Conservation (phyloP, 2,797 vertebrate species). For the Alectoris magna region DNA sequence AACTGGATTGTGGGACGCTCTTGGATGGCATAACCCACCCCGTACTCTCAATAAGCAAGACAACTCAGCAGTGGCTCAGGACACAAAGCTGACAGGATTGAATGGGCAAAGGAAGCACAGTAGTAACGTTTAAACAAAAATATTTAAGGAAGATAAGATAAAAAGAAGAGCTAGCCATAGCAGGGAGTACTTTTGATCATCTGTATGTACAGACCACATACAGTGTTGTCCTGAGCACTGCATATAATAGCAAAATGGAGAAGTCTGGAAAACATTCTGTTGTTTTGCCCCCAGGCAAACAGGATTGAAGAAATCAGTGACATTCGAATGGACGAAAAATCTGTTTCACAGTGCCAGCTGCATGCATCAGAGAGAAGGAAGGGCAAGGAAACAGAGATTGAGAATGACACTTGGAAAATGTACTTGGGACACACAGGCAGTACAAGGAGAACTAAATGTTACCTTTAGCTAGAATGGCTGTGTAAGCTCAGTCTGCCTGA, state of each 20-base stretch:
- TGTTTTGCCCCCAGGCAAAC: conserved; percentile 13
- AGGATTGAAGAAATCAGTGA: conserved; percentile 27
- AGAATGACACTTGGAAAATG: conserved; percentile 18
- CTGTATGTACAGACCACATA: background rate
- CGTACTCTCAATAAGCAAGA: background rate
- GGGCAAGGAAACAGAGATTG: conserved; percentile 4
- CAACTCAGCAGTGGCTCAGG: background rate
- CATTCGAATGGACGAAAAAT: conserved; percentile 47
- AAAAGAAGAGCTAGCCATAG: background rate
- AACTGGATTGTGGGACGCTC: background rate
- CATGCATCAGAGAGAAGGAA: background rate
- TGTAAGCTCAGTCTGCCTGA: background rate
- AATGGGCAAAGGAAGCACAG: background rate
- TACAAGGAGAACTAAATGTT: background rate
- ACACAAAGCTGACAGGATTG: background rate
- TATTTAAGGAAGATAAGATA: background rate
- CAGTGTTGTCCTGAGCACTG: background rate
- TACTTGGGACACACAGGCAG: background rate
- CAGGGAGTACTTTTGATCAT: background rate
- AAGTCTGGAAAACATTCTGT: background rate
- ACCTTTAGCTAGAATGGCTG: background rate
- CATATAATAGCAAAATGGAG: background rate
- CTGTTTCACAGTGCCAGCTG: background rate
- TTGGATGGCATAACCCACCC: fast-evolving
- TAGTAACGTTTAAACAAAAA: background rate